Conservation (phyloP, 2,113 vertebrate genomes). For the Cricetomys ansorgei region DNA sequence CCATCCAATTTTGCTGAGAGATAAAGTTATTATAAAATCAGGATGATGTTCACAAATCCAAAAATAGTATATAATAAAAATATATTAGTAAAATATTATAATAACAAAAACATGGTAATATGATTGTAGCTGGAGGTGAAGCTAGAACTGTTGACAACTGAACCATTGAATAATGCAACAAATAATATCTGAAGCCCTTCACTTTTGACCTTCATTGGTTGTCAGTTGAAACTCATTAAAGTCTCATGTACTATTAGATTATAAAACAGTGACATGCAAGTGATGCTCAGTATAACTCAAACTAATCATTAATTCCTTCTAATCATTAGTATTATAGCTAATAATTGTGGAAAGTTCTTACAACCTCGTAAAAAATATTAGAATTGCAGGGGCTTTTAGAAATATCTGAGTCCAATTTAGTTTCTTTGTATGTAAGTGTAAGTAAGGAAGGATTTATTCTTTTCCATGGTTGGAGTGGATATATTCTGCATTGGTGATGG, state of each 20-base stretch:
- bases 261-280: slow-evolving; percentile 46
- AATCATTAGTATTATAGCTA: neutral
- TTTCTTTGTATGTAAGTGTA: neutral
- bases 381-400: neutral
- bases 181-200: slow-evolving; percentile 26
- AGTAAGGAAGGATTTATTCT: neutral
- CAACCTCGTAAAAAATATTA: slow-evolving; percentile 17
- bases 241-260: slow-evolving; percentile 19
- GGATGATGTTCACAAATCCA: slow-evolving; percentile 38
- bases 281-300: neutral
- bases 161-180: neutral
- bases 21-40: slow-evolving; percentile 22
- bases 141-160: slow-evolving; percentile 40
- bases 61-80: slow-evolving; percentile 35
- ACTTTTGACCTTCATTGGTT: slow-evolving; percentile 8
- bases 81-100: slow-evolving; percentile 25
- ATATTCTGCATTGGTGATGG: neutral
- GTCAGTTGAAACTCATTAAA: slow-evolving; percentile 33
- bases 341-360: slow-evolving; percentile 29
- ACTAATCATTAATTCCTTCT: slow-evolving; percentile 4
- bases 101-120: slow-evolving; percentile 15
- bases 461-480: neutral
- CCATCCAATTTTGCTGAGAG: slow-evolving; percentile 42
- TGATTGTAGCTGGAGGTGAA: slow-evolving; percentile 15
- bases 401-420: neutral